Evolutionary conservation across 1,140 invertebrate genomes (phyloP), one percentile per base, ranked within the genome.

Genomic region (Phortica variegata): DNA sequence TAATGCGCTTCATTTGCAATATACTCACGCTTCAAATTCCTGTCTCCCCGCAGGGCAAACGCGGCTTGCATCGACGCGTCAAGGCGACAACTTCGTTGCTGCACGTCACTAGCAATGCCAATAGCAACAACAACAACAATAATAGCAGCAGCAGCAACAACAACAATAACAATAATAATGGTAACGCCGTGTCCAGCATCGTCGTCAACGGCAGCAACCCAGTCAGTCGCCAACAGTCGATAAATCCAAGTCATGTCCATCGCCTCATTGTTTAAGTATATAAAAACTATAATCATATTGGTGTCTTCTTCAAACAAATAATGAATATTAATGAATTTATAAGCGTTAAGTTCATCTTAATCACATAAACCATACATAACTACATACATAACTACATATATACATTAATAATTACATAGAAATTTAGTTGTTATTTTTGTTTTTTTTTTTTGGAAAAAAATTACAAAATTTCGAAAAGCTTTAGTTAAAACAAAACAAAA

Each of bases 211-310:
- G 36, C 16, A 34, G 38, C 23, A 39, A 38, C 15, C 42, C 16
- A 19, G 47, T 65, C 18, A 51, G 20, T 39, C 55, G 53, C 18
- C 51, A 56, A 12, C 60, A 60, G 44, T 56, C 62, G 29, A 59
- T 63, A 15, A 66, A 63, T 44, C 62, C 62, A 50, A 70, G 56
- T 59, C 65, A 70, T 53, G 58, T 70, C 3, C 62, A 70, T 48
- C 65, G 65, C 40, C 58, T 70, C 33, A 58, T 70, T 37, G 56
- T 70, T 48, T 65, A 41, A 69, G 48, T n/a, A n/a, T n/a, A 17
- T 43, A 16, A 13, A 46, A 29, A 41, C 33, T 12, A 31, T 18
- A 40, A 44, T 23, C 32, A 12, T 39, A 45, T 23, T 23, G 18
- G 26, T 20, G 36, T 48, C 20, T 19, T 20, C 37, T 49, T 43